phyloP scores from a whole-genome alignment of 2,888 invertebrate genomes.

The Anorthoa munda region DNA sequence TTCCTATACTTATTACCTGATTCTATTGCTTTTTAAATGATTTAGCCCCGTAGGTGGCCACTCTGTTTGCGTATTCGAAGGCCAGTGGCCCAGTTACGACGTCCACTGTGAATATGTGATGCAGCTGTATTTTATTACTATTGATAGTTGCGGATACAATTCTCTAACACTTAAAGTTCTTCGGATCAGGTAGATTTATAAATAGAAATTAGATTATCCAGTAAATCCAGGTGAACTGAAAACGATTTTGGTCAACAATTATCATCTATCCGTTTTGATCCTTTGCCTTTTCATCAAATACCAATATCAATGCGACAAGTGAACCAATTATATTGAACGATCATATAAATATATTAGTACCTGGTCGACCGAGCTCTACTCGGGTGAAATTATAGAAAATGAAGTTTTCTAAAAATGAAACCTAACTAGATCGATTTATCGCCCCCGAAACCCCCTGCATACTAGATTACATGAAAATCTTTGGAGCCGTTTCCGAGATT shows the following conservation, averaged over 20 bases:
- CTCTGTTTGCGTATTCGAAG: conserved; percentile 3
- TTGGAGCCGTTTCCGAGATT: too few species aligned
- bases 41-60: not conserved
- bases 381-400: too few species aligned
- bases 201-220: not conserved
- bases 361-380: too few species aligned
- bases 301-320: not conserved
- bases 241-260: not conserved
- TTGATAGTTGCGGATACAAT: not conserved
- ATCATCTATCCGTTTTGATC: not conserved
- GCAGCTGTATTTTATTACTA: not conserved
- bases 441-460: too few species aligned
- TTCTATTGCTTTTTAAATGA: not conserved
- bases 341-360: not conserved
- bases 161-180: not conserved
- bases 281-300: not conserved
- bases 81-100: conserved; percentile 17
- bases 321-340: not conserved
- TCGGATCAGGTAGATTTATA: not conserved
- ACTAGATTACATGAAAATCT: too few species aligned
- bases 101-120: not conserved
- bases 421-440: too few species aligned
- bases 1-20: not conserved
- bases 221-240: not conserved
- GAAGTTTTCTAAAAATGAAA: too few species aligned